phyloP scores from a whole-genome alignment of 1,140 invertebrate genomes.

The Ericerus pela region DNA sequence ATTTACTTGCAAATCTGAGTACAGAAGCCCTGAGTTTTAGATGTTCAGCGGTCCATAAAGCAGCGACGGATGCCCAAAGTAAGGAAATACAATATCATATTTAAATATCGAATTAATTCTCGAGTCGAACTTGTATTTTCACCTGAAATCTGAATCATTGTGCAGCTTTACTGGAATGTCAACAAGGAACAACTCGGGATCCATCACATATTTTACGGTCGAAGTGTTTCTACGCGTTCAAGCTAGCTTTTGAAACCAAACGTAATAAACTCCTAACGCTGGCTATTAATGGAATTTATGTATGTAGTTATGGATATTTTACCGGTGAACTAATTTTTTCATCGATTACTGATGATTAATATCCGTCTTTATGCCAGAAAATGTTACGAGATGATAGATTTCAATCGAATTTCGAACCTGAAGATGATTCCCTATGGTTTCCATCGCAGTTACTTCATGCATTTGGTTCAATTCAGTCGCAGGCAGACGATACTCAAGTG shows the following conservation, averaged over 20 bases:
- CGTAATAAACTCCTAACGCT: constrained; percentile 64
- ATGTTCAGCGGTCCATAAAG: constrained; percentile 49
- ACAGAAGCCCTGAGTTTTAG: constrained; percentile 60
- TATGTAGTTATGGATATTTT: constrained; percentile 37
- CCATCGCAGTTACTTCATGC: constrained; percentile 73
- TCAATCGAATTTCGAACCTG: constrained; percentile 75
- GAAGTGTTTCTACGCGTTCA: constrained; percentile 64
- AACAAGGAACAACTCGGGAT: constrained; percentile 58
- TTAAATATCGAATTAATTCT: background rate
- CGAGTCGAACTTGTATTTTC: background rate
- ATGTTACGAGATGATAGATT: constrained; percentile 79
- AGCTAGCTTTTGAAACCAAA: constrained; percentile 73
- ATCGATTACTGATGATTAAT: background rate
- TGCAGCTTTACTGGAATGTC: constrained; percentile 64
- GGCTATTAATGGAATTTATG: constrained; percentile 70
- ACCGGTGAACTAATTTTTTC: background rate
- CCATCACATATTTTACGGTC: constrained; percentile 68
- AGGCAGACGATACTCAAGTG: constrained; percentile 59
- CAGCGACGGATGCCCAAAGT: constrained; percentile 67
- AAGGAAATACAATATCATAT: constrained; percentile 25
- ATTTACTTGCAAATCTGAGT: constrained; percentile 59
- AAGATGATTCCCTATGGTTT: constrained; percentile 79
- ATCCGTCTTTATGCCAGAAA: constrained; percentile 43
- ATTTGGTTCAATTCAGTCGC: constrained; percentile 55
- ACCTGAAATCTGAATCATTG: constrained; percentile 18